Evolutionary conservation across 2,113 vertebrate species (phyloP).

Genomic region (Neomonachus schauinslandi): DNA sequence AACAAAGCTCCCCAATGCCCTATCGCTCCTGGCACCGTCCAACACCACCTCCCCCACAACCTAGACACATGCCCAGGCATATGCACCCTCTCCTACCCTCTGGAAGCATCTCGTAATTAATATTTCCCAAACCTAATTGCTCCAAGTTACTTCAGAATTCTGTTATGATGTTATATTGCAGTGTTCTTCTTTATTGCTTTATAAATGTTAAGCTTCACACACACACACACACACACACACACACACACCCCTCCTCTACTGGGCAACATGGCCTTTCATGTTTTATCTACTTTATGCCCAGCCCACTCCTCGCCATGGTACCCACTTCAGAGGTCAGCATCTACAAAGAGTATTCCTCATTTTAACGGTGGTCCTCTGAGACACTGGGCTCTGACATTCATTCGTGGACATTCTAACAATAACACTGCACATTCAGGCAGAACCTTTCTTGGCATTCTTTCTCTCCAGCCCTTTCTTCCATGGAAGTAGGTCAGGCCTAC

Average conservation of each 20-base stretch:
- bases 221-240: neutral
- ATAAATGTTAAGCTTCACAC: neutral
- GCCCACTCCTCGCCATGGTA: neutral
- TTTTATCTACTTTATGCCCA: neutral
- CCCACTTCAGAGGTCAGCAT: neutral
- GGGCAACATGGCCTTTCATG: neutral
- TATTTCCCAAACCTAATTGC: neutral
- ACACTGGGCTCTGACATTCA: neutral
- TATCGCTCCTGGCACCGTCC: neutral
- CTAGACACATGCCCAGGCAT: neutral
- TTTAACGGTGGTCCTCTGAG: neutral
- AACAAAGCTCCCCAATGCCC: neutral
- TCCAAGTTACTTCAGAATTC: neutral
- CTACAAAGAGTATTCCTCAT: neutral
- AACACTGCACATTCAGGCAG: neutral
- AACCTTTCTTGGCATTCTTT: neutral
- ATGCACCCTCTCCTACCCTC: neutral
- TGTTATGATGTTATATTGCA: neutral
- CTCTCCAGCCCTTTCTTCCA: neutral
- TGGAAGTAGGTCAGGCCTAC: neutral
- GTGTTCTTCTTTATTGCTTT: neutral
- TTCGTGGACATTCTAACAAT: neutral
- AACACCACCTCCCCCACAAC: no score
- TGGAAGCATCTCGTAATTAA: neutral
- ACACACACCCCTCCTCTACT: neutral